A percentile compares a stretch with the other conserved stretches of the same genome.
These are phyloP conservation scores for Tokudaia muenninki DNA, from an alignment of 2,797 vertebrate genomes.

Conservation along the genomic window DNA sequence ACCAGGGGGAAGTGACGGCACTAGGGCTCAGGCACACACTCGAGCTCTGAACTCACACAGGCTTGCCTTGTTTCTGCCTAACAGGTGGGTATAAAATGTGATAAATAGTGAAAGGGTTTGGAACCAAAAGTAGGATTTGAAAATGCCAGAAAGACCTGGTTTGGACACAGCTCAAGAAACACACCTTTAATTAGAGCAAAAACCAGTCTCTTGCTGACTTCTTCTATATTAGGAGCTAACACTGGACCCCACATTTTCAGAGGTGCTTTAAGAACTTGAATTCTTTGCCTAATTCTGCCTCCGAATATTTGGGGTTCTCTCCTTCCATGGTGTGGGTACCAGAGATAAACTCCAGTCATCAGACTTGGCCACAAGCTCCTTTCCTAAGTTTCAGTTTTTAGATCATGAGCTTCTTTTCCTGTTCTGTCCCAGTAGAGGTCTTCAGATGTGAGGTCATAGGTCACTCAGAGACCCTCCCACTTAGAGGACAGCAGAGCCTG, in stretches of 20 bases:
- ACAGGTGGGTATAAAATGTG: conserved; percentile 54
- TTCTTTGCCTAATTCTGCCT: neutral
- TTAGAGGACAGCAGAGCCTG: neutral
- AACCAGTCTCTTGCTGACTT: conserved; percentile 53
- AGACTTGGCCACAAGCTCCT: neutral
- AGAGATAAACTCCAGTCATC: neutral
- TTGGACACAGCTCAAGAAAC: conserved; percentile 75
- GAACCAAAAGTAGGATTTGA: conserved; percentile 60
- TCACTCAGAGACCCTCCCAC: neutral
- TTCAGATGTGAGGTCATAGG: rapidly evolving
- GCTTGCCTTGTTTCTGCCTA: conserved; percentile 69
- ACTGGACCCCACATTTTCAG: neutral
- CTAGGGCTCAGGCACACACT: neutral
- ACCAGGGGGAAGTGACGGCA: conserved; percentile 72
- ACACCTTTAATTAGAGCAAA: conserved; percentile 76
- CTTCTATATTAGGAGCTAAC: neutral
- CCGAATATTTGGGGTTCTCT: neutral
- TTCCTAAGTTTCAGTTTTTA: neutral
- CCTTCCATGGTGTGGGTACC: neutral
- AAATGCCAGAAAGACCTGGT: conserved; percentile 63
- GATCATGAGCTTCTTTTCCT: neutral
- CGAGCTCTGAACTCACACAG: conserved; percentile 42
- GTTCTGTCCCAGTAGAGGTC: neutral
- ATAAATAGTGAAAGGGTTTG: conserved; percentile 72
- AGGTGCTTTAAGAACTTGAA: neutral